These are phyloP conservation scores for Gadus macrocephalus DNA, from an alignment of 2,113 vertebrate species.

Conservation along the genomic window DNA sequence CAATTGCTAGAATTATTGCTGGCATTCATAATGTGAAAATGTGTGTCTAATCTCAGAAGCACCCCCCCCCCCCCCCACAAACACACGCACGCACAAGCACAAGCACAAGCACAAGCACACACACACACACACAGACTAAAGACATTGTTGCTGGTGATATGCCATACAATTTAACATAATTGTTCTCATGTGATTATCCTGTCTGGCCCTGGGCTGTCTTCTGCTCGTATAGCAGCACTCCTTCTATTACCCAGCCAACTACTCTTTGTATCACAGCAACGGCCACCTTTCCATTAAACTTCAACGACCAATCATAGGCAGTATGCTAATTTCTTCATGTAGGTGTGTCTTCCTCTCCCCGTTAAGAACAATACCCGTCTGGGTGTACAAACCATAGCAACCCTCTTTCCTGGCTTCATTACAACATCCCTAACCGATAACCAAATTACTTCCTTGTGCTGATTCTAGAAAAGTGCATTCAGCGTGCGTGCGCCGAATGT, in stretches of 20 bases:
- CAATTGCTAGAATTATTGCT: too few species aligned
- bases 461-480: too few species aligned
- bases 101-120: conserved; percentile 1
- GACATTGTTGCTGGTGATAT: background rate
- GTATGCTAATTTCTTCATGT: background rate
- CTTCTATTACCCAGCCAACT: background rate
- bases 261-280: background rate
- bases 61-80: conserved; percentile 58
- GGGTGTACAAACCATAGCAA: background rate
- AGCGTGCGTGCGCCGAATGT: too few species aligned
- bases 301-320: background rate
- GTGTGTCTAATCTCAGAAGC: background rate
- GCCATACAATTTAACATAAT: background rate
- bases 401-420: background rate
- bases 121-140: background rate
- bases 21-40: too few species aligned
- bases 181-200: background rate
- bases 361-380: too few species aligned
- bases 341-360: background rate
- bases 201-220: background rate
- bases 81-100: conserved; percentile 20
- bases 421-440: too few species aligned
- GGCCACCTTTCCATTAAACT: background rate
- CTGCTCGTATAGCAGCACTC: background rate
- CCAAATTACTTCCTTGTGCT: too few species aligned